A percentile compares a stretch with the other conserved stretches of the same genome.
Conservation (phyloP, 2,113 vertebrate species). For the Caloenas nicobarica region DNA sequence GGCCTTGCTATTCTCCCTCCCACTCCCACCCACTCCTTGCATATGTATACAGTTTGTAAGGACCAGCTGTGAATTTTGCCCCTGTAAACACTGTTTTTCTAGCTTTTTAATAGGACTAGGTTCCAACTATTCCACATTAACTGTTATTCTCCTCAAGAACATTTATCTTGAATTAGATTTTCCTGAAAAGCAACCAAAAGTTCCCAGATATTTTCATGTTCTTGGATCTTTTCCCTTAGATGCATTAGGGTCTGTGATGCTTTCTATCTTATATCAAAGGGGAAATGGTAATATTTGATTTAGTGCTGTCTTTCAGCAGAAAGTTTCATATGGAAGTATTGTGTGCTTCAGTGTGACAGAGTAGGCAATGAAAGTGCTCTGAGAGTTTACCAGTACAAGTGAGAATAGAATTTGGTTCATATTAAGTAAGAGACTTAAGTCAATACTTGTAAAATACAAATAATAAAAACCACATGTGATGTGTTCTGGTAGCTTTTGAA, state of each 20-base stretch:
- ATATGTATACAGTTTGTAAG: slow-evolving; percentile 58
- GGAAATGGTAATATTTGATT: neutral
- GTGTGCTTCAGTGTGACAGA: neutral
- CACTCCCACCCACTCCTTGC: slow-evolving; percentile 54
- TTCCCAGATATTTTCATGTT: neutral
- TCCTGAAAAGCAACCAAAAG: neutral
- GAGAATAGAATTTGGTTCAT: neutral
- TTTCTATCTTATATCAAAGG: neutral
- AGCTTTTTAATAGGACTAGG: neutral
- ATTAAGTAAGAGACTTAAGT: neutral
- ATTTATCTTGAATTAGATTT: neutral
- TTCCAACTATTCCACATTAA: neutral
- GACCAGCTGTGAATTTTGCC: slow-evolving; percentile 64
- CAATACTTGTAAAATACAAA: neutral
- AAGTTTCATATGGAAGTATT: neutral
- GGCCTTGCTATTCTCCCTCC: slow-evolving; percentile 66
- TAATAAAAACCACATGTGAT: neutral
- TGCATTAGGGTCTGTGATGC: neutral
- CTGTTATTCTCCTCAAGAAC: neutral
- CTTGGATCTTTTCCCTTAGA: neutral
- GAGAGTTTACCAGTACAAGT: no score
- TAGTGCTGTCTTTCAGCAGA: neutral
- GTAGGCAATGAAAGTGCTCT: neutral
- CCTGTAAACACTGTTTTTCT: slow-evolving; percentile 41
- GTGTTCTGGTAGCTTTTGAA: neutral